Evolutionary conservation across 2,888 invertebrate genomes (phyloP).

Genomic region (Proisotoma minuta): DNA sequence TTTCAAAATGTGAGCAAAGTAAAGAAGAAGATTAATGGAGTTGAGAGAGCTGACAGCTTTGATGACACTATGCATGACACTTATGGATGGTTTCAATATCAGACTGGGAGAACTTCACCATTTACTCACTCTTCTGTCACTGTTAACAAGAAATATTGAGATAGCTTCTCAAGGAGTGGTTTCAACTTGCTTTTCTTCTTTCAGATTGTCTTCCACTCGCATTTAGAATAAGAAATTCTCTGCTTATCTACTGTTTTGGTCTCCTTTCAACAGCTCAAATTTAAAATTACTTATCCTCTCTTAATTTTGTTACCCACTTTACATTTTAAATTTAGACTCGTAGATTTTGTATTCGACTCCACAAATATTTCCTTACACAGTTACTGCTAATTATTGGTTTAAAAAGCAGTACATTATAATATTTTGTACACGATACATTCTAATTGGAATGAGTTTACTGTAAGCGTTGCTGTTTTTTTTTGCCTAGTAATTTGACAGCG

Average conservation of each 20-base stretch:
- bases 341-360: neutral
- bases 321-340: neutral
- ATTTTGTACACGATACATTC: neutral
- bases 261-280: neutral
- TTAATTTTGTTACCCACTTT: neutral
- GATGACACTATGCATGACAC: slow-evolving; percentile 48
- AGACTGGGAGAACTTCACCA: slow-evolving; percentile 26
- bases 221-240: neutral
- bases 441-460: neutral
- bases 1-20: slow-evolving; percentile 43
- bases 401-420: neutral
- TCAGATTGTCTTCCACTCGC: slow-evolving; percentile 11
- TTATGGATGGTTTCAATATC: slow-evolving; percentile 45
- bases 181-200: neutral
- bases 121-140: slow-evolving; percentile 15
- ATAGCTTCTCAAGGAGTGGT: slow-evolving; percentile 9
- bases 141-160: slow-evolving; percentile 19
- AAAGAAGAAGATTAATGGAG: slow-evolving; percentile 47
- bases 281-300: neutral
- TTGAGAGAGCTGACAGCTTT: slow-evolving; percentile 46
- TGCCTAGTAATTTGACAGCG: too few species aligned
- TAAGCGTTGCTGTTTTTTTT: too few species aligned
- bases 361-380: neutral
- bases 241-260: neutral
- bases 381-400: neutral